These are phyloP conservation scores for Eonycteris spelaea DNA, from an alignment of 2,113 vertebrate genomes.

Conservation along the genomic window DNA sequence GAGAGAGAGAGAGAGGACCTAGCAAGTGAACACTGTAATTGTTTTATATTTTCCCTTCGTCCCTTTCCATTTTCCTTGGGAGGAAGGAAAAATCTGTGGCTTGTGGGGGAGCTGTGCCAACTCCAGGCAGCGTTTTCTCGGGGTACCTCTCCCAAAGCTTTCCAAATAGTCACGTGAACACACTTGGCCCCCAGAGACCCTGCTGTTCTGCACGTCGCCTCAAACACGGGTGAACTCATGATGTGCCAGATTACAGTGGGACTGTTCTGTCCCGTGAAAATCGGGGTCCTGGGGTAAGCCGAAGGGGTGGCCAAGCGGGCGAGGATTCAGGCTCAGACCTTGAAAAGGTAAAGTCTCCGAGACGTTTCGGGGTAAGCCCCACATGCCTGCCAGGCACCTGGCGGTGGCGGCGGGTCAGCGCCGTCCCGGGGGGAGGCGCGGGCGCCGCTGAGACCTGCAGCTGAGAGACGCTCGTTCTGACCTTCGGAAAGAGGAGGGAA, in stretches of 20 bases:
- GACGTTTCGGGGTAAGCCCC: background rate
- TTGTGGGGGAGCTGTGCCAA: background rate
- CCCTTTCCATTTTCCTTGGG: slow-evolving; percentile 5
- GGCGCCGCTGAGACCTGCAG: rapidly evolving
- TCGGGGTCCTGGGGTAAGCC: too few relatives aligned
- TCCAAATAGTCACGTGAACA: background rate
- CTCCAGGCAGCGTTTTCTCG: background rate
- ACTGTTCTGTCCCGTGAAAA: background rate
- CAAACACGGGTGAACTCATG: background rate
- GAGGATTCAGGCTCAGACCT: background rate
- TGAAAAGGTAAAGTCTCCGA: background rate
- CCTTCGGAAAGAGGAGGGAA: background rate
- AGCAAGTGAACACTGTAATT: background rate
- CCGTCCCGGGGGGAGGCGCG: too few relatives aligned
- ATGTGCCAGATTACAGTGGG: background rate
- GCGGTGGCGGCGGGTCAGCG: background rate
- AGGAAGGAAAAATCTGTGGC: background rate
- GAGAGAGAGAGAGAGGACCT: too few relatives aligned
- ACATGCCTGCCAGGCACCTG: too few relatives aligned
- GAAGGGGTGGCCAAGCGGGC: background rate
- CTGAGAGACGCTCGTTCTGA: background rate
- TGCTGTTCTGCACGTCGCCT: background rate
- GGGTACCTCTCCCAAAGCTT: background rate
- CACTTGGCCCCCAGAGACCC: background rate
- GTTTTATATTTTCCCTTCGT: background rate